Evolutionary conservation across 2,113 vertebrate genomes (phyloP), one percentile per base, ranked within the genome.

Genomic region (zebrafish (Danio rerio)): DNA sequence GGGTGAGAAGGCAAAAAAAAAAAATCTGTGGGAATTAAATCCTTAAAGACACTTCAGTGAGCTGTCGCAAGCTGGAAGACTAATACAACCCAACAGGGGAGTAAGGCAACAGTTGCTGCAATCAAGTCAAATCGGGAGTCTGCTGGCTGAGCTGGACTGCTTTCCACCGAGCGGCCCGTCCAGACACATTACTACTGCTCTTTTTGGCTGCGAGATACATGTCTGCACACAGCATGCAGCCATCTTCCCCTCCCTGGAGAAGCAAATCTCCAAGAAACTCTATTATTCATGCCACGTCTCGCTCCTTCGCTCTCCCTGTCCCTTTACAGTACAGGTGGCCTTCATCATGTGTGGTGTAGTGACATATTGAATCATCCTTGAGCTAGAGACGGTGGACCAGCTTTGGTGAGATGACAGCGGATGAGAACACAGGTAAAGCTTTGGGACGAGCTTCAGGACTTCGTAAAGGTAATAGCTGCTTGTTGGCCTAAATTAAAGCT

Each of bases 1-100:
- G 56, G 7, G 12, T 58, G 7, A 42, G 40, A 81, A n/a, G n/a
- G n/a, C n/a, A n/a, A n/a, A n/a, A 81, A 75, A 56, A 77, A 81
- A 80, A 75, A 75, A 45, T 75, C 55, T 7, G 47, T 31, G 45
- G 66, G 79, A 78, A 84, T 78, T 53, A 83, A 86, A 84, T 85
- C 78, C 78, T 74, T 42, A 80, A 78, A 81, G 84, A 83, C 71
- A 83, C 49, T 86, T 73, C 83, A 65, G 61, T 47, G 72, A 85
- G 62, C 40, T 70, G 78, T 78, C 52, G 77, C 55, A 56, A 82
- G 61, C 69, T 53, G 47, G 18, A 52, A 53, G 53, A 45, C 75
- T 85, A 87, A 85, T 76, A 56, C 13, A 71, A 81, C 18, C 86
- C 85, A 86, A 87, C 84, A 81, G 85, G 84, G 85, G 20, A 84